Evolutionary conservation across 2,113 vertebrate genomes (phyloP), one percentile per base, ranked within the genome.

Genomic region (Microcebus murinus): DNA sequence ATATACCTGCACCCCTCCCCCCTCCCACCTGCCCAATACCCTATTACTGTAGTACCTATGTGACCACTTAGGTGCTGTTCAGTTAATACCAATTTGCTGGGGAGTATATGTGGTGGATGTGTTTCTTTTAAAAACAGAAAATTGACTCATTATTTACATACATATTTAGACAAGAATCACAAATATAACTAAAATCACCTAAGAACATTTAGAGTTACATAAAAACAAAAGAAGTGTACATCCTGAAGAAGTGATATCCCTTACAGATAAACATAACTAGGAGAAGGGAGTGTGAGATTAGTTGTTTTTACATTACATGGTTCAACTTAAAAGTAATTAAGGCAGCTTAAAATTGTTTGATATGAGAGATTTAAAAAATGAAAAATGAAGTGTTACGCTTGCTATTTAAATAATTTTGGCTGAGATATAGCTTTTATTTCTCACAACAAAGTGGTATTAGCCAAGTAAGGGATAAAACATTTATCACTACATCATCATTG

Each of bases 321-420:
- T 45, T 81, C 63, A 9, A 86, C 42, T 93, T 87, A 79, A 67
- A 87, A 76, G 25, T 85, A 94, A 91, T 76, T 95, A 77, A 73
- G 48, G 45, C 21, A 87, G 73, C 12, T 92, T 3, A 68, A 67
- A 61, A 36, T 4, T 27, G 65, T 92, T 91, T 93, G 34, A 80
- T n/a, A 93, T 55, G 57, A 29, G 36, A 50, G 65, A 80, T 87
- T 65, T 34, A 73, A 91, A 94, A 95, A 88, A 74, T 61, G 17
- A 61, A 91, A 96, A 74, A 79, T 73, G 50, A 67, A 82, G 20
- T 31, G 50, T 52, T 52, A 52, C 13, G 65, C 1, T 39, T 48
- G 85, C 12, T 27, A 87, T 76, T 82, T 55, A 95, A 84, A 76
- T 81, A 63, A 82, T 95, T 83, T 79, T 70, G 50, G 71, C 34